Base-by-base conservation (phyloP, 2,888 invertebrate species). In the Cephalotes varians region DNA sequence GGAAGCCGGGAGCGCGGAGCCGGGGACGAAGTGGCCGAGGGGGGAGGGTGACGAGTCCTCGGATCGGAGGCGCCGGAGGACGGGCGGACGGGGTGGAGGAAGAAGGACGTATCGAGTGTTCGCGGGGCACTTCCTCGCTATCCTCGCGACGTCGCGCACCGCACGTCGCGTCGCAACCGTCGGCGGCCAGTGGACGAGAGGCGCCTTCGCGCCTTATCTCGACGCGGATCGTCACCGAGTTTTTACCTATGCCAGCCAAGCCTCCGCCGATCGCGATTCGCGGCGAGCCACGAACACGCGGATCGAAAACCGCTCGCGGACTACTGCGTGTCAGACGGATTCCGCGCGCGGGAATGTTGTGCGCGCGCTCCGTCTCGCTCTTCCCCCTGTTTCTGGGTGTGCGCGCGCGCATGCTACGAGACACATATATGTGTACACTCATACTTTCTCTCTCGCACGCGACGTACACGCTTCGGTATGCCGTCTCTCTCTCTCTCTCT, bases 261-360 rank as follows among this genome's bases (percentile, higher is more conserved):
- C 25, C 28, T 56, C 15, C 51, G 49, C 54, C 83, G 82, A 49
- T 85, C 81, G 71, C 62, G 74, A 54, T 44, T 64, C 82, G 69
- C 74, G 82, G 84, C 88, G 67, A 81, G 62, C 31, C 40, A 64
- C 64, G 65, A 40, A 34, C 64, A 84, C 79, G 81, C 67, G 40
- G 54, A 62, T 62, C 54, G 76, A 80, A 84, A 86, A 73, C 69
- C 76, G 81, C 67, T 88, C 81, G 18, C 67, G 58, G 79, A 77
- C 58, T 83, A 84, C 76, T 88, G 77, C 85, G 82, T 77, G 83
- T 77, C 74, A 69, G 81, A 60, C 56, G 67, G 86, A 89, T 88
- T 89, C 85, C 82, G 87, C 89, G 89, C 82, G 89, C 89, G 89
- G 85, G 87, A 88, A 86, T 77, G 69, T 85, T 60, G 65, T 72